Base-by-base conservation (phyloP, 2,888 invertebrate species). In the Thalpophila matura region DNA sequence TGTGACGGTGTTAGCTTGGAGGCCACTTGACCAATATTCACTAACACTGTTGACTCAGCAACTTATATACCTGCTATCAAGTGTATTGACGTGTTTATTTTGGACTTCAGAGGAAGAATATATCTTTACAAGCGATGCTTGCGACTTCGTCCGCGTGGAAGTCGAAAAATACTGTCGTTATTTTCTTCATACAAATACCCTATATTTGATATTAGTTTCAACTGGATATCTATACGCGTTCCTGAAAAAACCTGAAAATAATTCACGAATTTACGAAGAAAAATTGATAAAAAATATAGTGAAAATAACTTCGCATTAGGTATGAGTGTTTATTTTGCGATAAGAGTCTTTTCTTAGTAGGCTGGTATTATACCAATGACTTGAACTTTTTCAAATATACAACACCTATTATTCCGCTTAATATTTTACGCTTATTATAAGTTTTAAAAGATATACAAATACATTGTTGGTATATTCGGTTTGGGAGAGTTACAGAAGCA, bases 251-350 rank as follows among this genome's bases (percentile, higher is more conserved):
- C n/a, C n/a, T n/a, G n/a, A 22, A 31, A 10, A 20, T 7, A 5
- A 27, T 9, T 22, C 12, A 12, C 4, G 4, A 22, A 42, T 16
- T 16, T 16, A 31, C 3, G 1, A 16, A 43, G 42, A 57, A 18
- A 31, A 26, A 27, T 31, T 29, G 20, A 18, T 9, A 42, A 43
- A 37, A 10, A 43, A 33, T 24, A 1, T 6, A 49, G 4, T 26
- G 31, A 3, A 18, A 67, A 58, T 64, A 37, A 49, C 14, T 67
- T 58, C 7, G 37, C 14, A 37, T 58, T 58, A 33, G 26, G 49
- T 49, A 27, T 33, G 22, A 43, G 22, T 58, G 58, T 67, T 31
- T 10, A 56, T 57, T 43, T 7, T 58, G 20, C 43, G 3, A 57
- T 43, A 22, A 27, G 38, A 65, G 20, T 14, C 45, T 57, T 57